A percentile compares a stretch with the other conserved stretches of the same genome.
Conservation (phyloP, 1,140 invertebrate species). For the Mizuhopecten yessoensis region DNA sequence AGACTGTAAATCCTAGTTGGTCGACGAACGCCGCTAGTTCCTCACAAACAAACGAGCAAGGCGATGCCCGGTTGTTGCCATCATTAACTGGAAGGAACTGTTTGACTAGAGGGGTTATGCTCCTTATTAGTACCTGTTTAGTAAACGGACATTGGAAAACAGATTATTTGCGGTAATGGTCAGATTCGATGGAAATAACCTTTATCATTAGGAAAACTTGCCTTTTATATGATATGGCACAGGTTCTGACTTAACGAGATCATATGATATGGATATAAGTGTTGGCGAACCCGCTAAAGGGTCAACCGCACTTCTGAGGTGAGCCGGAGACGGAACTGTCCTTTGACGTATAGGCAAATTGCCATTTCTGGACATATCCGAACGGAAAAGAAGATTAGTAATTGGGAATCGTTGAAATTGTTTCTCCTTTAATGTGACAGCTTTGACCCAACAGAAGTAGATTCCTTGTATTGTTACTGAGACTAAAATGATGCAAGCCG, state of each 20-base stretch:
- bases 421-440: not conserved
- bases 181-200: slow-evolving; percentile 9
- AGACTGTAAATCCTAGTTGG: not conserved
- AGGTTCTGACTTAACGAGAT: not conserved
- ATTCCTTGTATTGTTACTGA: not conserved
- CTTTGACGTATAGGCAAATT: slow-evolving; percentile 19
- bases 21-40: not conserved
- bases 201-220: not conserved
- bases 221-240: not conserved
- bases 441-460: not conserved
- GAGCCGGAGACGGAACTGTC: not conserved
- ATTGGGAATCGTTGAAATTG: not conserved
- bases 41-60: not conserved
- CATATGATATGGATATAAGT: not conserved
- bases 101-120: not conserved
- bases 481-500: not conserved
- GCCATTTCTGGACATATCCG: not conserved
- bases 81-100: not conserved
- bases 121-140: slow-evolving; percentile 11
- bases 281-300: not conserved
- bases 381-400: not conserved
- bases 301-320: not conserved
- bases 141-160: not conserved
- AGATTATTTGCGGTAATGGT: slow-evolving; percentile 27
- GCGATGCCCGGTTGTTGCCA: not conserved